A percentile compares a stretch with the other conserved stretches of the same genome.
These are phyloP conservation scores for Halcyon leucocephala DNA, from an alignment of 2,797 vertebrate genomes.

Conservation along the genomic window DNA sequence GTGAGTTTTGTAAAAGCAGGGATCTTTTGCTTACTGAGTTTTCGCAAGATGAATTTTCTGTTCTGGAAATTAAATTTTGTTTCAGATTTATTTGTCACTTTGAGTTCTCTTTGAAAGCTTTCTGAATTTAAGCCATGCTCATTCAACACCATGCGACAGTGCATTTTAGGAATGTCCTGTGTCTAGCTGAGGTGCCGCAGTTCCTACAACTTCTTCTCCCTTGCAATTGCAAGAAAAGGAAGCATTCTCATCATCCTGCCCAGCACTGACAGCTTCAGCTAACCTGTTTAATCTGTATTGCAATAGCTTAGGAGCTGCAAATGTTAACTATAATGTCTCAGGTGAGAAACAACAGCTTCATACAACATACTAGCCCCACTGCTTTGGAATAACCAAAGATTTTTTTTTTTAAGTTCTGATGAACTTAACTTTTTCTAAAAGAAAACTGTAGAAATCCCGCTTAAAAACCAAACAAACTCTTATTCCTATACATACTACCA, in stretches of 20 bases:
- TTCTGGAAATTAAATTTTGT: background rate
- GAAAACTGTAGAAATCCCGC: background rate
- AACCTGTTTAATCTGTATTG: background rate
- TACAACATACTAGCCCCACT: background rate
- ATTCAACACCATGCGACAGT: background rate
- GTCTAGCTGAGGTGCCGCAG: background rate
- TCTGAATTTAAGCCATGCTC: background rate
- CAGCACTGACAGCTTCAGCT: background rate
- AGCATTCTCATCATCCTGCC: background rate
- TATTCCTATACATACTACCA: background rate
- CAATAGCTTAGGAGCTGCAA: background rate
- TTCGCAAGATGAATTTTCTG: background rate
- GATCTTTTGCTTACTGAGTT: background rate
- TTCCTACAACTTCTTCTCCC: background rate
- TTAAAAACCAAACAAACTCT: background rate
- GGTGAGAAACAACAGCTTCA: background rate
- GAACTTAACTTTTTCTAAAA: background rate
- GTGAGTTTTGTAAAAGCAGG: background rate
- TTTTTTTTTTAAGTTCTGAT: accelerated
- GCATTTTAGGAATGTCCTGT: background rate
- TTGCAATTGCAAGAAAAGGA: background rate
- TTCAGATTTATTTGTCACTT: background rate
- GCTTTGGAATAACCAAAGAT: background rate
- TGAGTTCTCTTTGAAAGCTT: background rate
- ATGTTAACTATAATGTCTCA: background rate